Evolutionary conservation across 2,113 vertebrate genomes (phyloP), one percentile per base, ranked within the genome.

Genomic region (Cynoglossus semilaevis): DNA sequence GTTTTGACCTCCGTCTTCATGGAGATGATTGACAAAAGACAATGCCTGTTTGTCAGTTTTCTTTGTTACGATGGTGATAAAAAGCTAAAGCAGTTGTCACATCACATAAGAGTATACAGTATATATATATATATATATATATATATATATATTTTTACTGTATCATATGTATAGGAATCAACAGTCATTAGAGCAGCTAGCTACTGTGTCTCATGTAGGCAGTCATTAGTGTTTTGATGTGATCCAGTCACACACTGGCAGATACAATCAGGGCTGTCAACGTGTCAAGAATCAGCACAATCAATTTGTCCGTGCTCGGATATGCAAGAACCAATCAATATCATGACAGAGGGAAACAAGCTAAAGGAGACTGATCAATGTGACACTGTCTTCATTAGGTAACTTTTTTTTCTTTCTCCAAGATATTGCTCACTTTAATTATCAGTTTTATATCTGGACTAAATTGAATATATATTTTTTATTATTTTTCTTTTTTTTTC

Each of bases 271-370:
- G 66, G 57, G 29, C 64, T 63, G 14, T 36, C 15, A 16, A 65
- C 49, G 64, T 77, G 65, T 77, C n/a, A 67, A 63, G 78, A 80
- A 78, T 58, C 67, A 70, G 56, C 58, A 51, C 38, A 64, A 45
- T 79, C 46, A 43, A 67, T 67, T 47, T 43, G 53, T 41, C 45
- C n/a, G 19, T 49, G 61, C 19, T 22, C 47, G 29, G 54, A 79
- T 67, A 71, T 68, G 56, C 34, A 63, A 50, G 57, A 72, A 61
- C 45, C 66, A 79, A 77, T 84, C 72, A 79, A 68, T 70, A 63
- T 17, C 56, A 70, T 58, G 72, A 77, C 73, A 74, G 55, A 8
- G 42, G 52, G 57, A 75, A 74, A 83, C 58, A 60, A 56, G 61
- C 69, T 60, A 35, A 54, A 56, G 37, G n/a, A 19, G 16, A 64